Base-by-base conservation (phyloP, 2,888 invertebrate genomes). In the Dynastes hyllus region DNA sequence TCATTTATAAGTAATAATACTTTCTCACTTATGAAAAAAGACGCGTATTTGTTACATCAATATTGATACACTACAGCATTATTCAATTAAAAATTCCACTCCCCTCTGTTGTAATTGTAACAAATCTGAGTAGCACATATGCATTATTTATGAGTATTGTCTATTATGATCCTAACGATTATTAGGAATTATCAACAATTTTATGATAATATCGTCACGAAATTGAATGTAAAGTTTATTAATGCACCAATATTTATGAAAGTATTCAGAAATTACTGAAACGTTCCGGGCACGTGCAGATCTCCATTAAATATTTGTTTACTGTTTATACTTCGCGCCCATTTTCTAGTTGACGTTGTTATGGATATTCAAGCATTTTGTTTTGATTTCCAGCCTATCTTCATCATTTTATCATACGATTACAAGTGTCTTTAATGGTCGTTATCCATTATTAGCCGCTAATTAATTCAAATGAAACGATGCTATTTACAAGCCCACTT, bases 401-500 rank as follows among this genome's bases (percentile, higher is more conserved):
- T 22, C 55, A 22, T 22, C 5, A 16, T 22, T 55, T 55, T 55
- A 22, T 55, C 13, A 13, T 16, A 16, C 5, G n/a, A 55, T 22
- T n/a, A 55, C 22, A n/a, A 22, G 55, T 16, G 16, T 9, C 13
- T 32, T 27, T 63, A 13, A 32, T 11, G 13, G 29, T 63, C 13
- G n/a, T 63, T 63, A 11, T 27, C 29, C 29, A 63, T 27, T 27
- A 11, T 32, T 63, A 29, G 13, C 29, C 32, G 11, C 27, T 63
- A 63, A 63, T 32, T 63, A 63, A 63, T 63, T 29, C 37, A 32
- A 55, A 55, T 55, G 16, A 22, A 55, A 55, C 16, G 55, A 11
- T 45, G 11, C 45, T 55, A 16, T 55, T 55, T 53, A 53, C n/a
- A 53, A 53, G 11, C 53, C 8, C n/a, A 53, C 11, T 55, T 55